phyloP scores from a whole-genome alignment of 2,888 invertebrate species.

The Piscicola geometra region DNA sequence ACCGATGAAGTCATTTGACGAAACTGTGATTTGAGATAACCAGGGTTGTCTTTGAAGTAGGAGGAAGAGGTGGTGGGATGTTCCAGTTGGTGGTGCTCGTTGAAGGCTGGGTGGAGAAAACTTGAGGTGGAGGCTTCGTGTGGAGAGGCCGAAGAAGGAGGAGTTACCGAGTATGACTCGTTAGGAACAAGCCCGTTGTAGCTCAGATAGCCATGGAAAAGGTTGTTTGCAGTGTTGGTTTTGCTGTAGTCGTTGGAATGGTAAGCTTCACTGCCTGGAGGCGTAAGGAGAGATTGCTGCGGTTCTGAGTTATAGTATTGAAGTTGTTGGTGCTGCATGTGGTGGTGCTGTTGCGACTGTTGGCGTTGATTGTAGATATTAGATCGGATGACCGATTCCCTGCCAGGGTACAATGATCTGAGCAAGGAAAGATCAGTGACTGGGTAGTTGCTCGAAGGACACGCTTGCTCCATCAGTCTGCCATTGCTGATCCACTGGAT shows the following conservation, averaged over 20 bases:
- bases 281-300: conserved; percentile 74
- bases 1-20: neutral
- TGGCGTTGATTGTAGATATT: conserved; percentile 46
- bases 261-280: conserved; percentile 67
- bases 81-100: conserved; percentile 14
- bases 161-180: conserved; percentile 74
- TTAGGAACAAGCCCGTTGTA: conserved; percentile 40
- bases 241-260: neutral
- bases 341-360: neutral
- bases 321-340: conserved; percentile 1
- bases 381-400: conserved; percentile 89
- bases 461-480: conserved; percentile 12
- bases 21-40: neutral
- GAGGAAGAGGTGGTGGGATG: neutral
- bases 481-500: conserved; percentile 82
- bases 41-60: neutral
- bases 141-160: conserved; percentile 92
- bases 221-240: conserved; percentile 20
- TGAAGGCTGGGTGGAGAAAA: neutral
- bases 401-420: conserved; percentile 82
- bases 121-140: conserved; percentile 61
- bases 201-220: conserved; percentile 34
- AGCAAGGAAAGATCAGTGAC: conserved; percentile 63
- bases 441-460: conserved; percentile 5
- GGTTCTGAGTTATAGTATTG: conserved; percentile 45